Evolutionary conservation across 2,888 invertebrate genomes (phyloP).

Genomic region (Coenonympha glycerion): DNA sequence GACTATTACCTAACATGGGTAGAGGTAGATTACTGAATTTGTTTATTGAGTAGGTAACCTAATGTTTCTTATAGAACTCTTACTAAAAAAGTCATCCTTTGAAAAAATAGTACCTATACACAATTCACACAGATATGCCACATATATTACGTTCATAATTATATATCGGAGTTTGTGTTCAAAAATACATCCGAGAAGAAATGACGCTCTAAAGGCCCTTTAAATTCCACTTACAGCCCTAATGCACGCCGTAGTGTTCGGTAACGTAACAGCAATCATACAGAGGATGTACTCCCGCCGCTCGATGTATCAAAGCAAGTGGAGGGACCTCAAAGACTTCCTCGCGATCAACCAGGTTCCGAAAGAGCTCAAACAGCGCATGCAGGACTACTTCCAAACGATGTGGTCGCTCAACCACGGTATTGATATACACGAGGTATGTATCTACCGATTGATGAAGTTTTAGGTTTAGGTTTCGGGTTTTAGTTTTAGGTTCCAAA

Average conservation of each 20-base stretch:
- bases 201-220: background rate
- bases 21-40: too few relatives aligned
- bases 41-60: too few relatives aligned
- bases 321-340: slow-evolving; percentile 96
- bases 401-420: slow-evolving; percentile 99
- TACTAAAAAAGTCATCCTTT: too few relatives aligned
- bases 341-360: slow-evolving; percentile 95
- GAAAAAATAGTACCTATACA: too few relatives aligned
- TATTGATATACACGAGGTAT: slow-evolving; percentile 96
- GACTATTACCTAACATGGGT: too few relatives aligned
- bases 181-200: background rate
- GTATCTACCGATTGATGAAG: too few relatives aligned
- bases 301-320: slow-evolving; percentile 95
- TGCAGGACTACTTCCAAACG: slow-evolving; percentile 98
- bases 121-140: too few relatives aligned
- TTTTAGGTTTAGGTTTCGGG: slow-evolving; percentile 1
- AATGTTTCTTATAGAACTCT: too few relatives aligned
- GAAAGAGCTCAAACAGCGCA: slow-evolving; percentile 93
- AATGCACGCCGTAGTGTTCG: slow-evolving; percentile 98
- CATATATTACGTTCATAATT: background rate
- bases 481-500: too few relatives aligned
- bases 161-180: too few relatives aligned
- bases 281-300: slow-evolving; percentile 96
- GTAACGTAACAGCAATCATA: slow-evolving; percentile 98
- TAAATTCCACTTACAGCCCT: slow-evolving; percentile 79